Conservation (phyloP, 2,797 vertebrate genomes). For the Poeciliopsis gracilis region DNA sequence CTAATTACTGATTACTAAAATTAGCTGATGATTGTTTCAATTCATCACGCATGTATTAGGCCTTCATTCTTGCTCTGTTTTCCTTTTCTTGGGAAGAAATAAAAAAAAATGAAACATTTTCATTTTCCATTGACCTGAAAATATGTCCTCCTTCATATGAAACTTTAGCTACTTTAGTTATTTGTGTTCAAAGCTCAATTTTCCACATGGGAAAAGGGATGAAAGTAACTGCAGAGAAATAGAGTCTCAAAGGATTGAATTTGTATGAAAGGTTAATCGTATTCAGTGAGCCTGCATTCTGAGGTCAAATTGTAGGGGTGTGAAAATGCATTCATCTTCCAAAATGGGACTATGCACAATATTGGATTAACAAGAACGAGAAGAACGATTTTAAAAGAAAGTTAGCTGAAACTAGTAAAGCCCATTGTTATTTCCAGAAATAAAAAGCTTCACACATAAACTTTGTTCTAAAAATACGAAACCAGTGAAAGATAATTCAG, state of each 20-base stretch:
- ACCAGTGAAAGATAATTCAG: not conserved
- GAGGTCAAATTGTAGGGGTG: not conserved
- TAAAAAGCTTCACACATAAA: not conserved
- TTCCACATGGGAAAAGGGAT: not conserved
- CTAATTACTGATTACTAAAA: too few species aligned
- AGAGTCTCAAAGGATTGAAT: not conserved
- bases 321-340: not conserved
- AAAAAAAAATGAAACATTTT: not conserved
- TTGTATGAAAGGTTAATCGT: not conserved
- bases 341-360: not conserved
- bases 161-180: not conserved
- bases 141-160: not conserved
- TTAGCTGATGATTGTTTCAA: too few species aligned
- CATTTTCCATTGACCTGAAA: not conserved
- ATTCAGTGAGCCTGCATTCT: not conserved
- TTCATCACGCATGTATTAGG: too few species aligned
- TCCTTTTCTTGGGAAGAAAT: not conserved
- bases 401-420: not conserved
- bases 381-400: not conserved
- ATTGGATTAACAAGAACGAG: not conserved
- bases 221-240: not conserved
- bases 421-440: not conserved
- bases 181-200: conserved; percentile 24
- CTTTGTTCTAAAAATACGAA: not conserved
- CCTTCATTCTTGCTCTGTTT: not conserved